These are phyloP conservation scores for Calliopum simillimum DNA, from an alignment of 2,888 invertebrate species.

Conservation along the genomic window DNA sequence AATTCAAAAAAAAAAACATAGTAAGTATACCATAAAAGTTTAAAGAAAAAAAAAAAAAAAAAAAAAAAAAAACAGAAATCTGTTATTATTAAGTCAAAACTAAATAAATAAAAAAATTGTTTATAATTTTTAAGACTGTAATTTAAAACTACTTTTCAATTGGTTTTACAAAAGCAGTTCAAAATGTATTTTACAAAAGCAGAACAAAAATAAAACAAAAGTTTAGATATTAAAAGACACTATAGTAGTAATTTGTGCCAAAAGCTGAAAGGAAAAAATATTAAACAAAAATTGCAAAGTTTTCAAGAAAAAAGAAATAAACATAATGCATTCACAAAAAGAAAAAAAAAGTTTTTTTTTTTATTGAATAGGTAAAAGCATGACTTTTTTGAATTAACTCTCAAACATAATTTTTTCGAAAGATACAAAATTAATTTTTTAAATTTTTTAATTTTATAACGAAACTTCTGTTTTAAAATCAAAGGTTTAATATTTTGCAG, in stretches of 20 bases:
- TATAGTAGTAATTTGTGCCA: conserved; percentile 34
- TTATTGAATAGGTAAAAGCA: too few relatives aligned
- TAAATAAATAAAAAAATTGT: conserved; percentile 12
- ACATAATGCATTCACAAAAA: too few relatives aligned
- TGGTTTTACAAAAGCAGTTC: conserved; percentile 25
- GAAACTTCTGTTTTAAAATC: too few relatives aligned
- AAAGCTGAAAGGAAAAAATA: conserved; percentile 35
- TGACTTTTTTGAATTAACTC: too few relatives aligned
- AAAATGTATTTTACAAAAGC: background rate
- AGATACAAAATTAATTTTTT: too few relatives aligned
- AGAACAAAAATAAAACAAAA: conserved; percentile 14
- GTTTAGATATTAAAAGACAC: conserved; percentile 20
- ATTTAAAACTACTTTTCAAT: conserved; percentile 2
- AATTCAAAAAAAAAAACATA: conserved; percentile 27
- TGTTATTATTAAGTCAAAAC: background rate
- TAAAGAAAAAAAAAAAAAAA: conserved; percentile 39
- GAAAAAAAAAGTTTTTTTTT: too few relatives aligned
- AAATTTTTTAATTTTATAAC: too few relatives aligned
- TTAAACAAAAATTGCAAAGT: conserved; percentile 22
- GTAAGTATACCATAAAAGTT: conserved; percentile 17
- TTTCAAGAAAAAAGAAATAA: conserved; percentile 28
- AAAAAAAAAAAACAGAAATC: conserved; percentile 24
- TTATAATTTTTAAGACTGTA: conserved; percentile 20
- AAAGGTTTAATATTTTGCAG: too few relatives aligned
- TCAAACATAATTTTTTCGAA: too few relatives aligned